Conservation (phyloP, 1,140 invertebrate genomes). For the Teleopsis dalmanni region DNA sequence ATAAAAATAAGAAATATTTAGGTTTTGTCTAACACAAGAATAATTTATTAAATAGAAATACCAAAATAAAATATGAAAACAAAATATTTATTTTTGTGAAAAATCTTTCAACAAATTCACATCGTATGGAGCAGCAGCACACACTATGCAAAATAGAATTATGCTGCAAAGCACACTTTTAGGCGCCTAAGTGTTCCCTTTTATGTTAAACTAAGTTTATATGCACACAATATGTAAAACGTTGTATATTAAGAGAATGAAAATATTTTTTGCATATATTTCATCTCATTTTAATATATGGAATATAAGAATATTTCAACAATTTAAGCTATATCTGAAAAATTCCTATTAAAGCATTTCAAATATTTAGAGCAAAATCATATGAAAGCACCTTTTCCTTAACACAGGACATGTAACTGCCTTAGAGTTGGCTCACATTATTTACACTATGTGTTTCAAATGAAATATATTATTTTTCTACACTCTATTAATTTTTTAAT, state of each 20-base stretch:
- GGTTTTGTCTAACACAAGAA: too few relatives aligned
- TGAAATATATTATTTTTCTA: neutral
- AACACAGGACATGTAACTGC: conserved; percentile 1
- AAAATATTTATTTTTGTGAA: neutral
- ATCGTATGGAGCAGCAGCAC: conserved; percentile 1
- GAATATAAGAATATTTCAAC: neutral
- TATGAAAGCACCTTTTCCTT: neutral
- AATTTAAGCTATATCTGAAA: neutral
- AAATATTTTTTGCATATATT: neutral
- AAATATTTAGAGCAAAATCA: neutral
- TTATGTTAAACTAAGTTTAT: conserved; percentile 10
- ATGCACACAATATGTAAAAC: neutral
- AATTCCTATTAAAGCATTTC: neutral
- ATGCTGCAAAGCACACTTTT: conserved; percentile 1
- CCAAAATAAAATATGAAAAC: too few relatives aligned
- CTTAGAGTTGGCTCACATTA: neutral
- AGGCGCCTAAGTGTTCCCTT: neutral
- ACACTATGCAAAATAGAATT: conserved; percentile 1
- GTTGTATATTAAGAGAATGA: neutral
- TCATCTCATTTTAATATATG: neutral
- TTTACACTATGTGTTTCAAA: neutral
- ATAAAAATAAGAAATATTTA: too few relatives aligned
- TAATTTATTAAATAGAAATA: too few relatives aligned
- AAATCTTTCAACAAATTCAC: neutral
- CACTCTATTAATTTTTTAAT: neutral